These are phyloP conservation scores for Dynastes maya DNA, from an alignment of 2,888 invertebrate genomes.

Conservation along the genomic window DNA sequence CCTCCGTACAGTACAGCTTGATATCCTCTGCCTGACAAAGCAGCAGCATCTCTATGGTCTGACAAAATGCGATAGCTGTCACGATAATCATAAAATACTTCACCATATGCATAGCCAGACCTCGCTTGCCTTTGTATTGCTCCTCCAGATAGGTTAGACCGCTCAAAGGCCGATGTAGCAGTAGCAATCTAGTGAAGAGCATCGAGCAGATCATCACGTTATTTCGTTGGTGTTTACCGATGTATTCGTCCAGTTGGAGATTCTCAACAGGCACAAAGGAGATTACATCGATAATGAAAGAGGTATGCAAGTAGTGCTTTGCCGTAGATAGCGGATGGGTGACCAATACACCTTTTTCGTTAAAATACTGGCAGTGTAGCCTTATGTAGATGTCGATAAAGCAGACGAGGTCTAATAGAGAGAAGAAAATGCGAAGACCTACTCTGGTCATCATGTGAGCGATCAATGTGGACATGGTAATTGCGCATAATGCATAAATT, in stretches of 20 bases:
- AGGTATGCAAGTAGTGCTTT: slow-evolving; percentile 56
- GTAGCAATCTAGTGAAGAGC: slow-evolving; percentile 44
- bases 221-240: slow-evolving; percentile 35
- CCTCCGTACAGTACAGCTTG: slow-evolving; percentile 19
- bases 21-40: slow-evolving; percentile 6
- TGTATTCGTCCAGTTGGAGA: slow-evolving; percentile 30
- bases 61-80: slow-evolving; percentile 26
- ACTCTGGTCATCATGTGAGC: background rate
- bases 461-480: slow-evolving; percentile 16
- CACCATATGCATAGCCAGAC: slow-evolving; percentile 32
- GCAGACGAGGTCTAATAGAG: slow-evolving; percentile 6
- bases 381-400: slow-evolving; percentile 54
- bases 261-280: slow-evolving; percentile 39
- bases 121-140: slow-evolving; percentile 41
- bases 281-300: slow-evolving; percentile 50
- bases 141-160: slow-evolving; percentile 51
- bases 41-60: slow-evolving; percentile 35
- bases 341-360: slow-evolving; percentile 57
- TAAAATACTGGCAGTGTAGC: slow-evolving; percentile 59
- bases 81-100: slow-evolving; percentile 37
- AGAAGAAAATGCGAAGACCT: background rate
- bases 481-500: background rate
- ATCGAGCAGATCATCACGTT: slow-evolving; percentile 8
- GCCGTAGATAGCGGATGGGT: slow-evolving; percentile 57
- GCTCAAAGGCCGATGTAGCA: slow-evolving; percentile 53